These are phyloP conservation scores for Rhagoletis pomonella DNA, from an alignment of 1,140 invertebrate species.

Conservation along the genomic window DNA sequence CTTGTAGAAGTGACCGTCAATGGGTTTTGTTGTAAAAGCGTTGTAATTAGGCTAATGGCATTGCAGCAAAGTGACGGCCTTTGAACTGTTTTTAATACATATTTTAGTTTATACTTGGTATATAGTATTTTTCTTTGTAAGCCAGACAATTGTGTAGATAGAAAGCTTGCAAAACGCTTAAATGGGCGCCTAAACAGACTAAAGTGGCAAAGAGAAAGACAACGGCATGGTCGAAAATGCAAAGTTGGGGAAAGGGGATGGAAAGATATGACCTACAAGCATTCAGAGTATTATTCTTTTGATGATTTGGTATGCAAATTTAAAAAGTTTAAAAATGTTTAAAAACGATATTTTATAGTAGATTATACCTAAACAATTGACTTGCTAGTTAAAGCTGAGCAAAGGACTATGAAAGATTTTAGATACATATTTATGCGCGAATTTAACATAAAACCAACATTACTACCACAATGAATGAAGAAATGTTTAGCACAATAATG, in stretches of 20 bases:
- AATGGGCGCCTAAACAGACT: not conserved
- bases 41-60: conserved; percentile 38
- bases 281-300: not conserved
- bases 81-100: conserved; percentile 28
- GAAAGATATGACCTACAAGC: not conserved
- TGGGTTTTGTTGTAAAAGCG: not conserved
- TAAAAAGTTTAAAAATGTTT: no score
- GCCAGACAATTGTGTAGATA: conserved; percentile 28
- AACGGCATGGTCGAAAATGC: not conserved
- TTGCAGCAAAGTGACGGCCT: conserved; percentile 19
- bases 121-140: not conserved
- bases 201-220: not conserved
- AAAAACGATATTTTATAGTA: no score
- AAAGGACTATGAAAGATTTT: no score
- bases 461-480: no score
- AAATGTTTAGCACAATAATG: no score
- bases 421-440: no score
- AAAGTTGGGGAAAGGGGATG: not conserved
- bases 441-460: no score
- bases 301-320: no score
- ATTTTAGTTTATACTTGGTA: not conserved
- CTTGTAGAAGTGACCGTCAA: conserved; percentile 2
- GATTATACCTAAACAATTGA: no score
- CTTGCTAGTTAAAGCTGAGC: no score
- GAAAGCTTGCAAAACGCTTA: conserved; percentile 15